Base-by-base conservation (phyloP, 1,140 invertebrate species). In the Apis florea region DNA sequence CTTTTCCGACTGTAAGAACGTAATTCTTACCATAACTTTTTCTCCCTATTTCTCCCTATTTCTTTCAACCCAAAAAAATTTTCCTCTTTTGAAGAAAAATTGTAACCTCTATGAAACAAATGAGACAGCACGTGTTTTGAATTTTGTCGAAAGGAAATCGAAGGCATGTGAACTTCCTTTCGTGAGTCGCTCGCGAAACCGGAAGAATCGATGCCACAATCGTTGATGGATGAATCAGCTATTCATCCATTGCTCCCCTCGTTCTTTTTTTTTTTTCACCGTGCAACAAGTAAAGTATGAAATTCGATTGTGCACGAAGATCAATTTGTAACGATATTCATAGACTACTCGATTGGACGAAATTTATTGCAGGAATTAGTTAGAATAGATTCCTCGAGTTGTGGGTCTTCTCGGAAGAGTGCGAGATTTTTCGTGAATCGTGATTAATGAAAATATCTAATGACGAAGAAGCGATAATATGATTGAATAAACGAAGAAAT, bases 221-320 rank as follows among this genome's bases (percentile, higher is more conserved):
- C 31, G 61, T 12, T 81, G 72, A 67, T 67, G 12, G 64, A 67
- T 47, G 64, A 67, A 13, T n/a, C 64, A n/a, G 10, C 12, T 40
- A 82, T 26, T 82, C 72, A 85, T 64, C 66, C 53, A 58, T 58
- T 19, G 12, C 26, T 11, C 1, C 66, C 53, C 31, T 31, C 49
- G 53, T 54, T 54, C 69, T 59, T 77, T 73, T 19, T 5, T 64
- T 63, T 66, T 78, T 61, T 70, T 81, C 61, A 63, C 31, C 66
- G 71, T 9, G 76, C 72, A 66, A 80, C 82, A 73, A 84, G 21
- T 72, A 56, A 64, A 31, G 26, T 40, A n/a, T 8, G 54, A 11
- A 31, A 4, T 40, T 64, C 49, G 58, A 79, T 79, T 71, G 64
- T 71, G 68, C 59, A 64, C 77, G 49, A 78, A 66, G 75, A 54